phyloP scores from a whole-genome alignment of 2,888 invertebrate genomes.

The Augiades crinisus region DNA sequence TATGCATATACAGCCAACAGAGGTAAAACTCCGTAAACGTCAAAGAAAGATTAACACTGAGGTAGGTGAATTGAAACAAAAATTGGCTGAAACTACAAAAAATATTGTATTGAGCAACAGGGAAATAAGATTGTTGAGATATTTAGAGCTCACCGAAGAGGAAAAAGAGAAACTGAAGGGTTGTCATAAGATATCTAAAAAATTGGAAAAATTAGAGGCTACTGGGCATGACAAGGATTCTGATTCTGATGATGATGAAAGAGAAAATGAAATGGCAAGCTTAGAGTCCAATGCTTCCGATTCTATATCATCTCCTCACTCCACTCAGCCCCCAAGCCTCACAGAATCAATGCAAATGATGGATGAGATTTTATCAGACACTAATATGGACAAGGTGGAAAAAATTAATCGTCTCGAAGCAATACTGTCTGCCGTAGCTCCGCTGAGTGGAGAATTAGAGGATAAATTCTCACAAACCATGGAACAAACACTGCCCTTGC shows the following conservation, averaged over 20 bases:
- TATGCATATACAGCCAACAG: conserved; percentile 92
- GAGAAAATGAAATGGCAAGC: conserved; percentile 89
- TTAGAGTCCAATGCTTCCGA: conserved; percentile 91
- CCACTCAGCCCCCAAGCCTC: conserved; percentile 89
- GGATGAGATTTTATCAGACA: conserved; percentile 91
- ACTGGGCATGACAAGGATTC: conserved; percentile 89
- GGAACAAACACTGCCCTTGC: conserved; percentile 76
- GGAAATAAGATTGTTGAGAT: conserved; percentile 93
- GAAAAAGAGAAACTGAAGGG: conserved; percentile 96
- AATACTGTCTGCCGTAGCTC: conserved; percentile 90
- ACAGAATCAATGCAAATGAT: conserved; percentile 95
- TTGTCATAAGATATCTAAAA: conserved; percentile 95
- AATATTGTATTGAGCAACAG: conserved; percentile 95
- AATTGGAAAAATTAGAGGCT: conserved; percentile 93
- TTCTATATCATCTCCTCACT: conserved; percentile 87
- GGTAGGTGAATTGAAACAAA: conserved; percentile 91
- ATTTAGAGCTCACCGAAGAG: conserved; percentile 94
- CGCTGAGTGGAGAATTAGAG: conserved; percentile 83
- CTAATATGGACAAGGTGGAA: conserved; percentile 90
- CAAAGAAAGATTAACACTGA: conserved; percentile 95
- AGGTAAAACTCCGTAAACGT: conserved; percentile 92
- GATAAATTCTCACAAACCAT: conserved; percentile 76
- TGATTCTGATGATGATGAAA: conserved; percentile 87
- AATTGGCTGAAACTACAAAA: conserved; percentile 90
- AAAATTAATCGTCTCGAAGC: conserved; percentile 94